Percentiles rank a stretch among this genome's conserved stretches.
Evolutionary conservation across 37 sponge, comb jelly and placozoan genomes (phyloP).

Genomic region (Crambe crambe): DNA sequence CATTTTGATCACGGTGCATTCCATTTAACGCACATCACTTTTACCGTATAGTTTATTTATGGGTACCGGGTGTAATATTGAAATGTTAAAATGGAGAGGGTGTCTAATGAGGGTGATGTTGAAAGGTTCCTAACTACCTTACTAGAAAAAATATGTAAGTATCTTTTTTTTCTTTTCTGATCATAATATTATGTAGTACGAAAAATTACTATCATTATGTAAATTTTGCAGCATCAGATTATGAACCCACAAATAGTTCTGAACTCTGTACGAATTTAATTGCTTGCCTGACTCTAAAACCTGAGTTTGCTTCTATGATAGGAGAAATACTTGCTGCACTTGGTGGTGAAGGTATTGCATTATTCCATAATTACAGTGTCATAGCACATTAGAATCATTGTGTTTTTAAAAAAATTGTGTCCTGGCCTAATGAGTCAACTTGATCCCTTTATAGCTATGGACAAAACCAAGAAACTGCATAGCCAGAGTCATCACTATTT

Average conservation of each 20-base stretch:
- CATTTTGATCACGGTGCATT: neutral
- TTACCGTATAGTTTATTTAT: neutral
- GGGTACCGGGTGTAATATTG: neutral
- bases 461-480: too few relatives aligned
- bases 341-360: slow-evolving; percentile 26
- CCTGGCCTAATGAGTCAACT: too few relatives aligned
- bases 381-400: neutral
- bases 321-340: slow-evolving; percentile 39
- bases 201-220: neutral
- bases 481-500: too few relatives aligned
- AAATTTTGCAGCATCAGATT: neutral
- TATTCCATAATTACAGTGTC: neutral
- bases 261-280: slow-evolving; percentile 16
- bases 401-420: too few relatives aligned
- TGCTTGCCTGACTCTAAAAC: neutral
- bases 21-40: neutral
- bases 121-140: neutral
- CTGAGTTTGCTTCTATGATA: slow-evolving; percentile 1
- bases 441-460: too few relatives aligned
- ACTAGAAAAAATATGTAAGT: neutral
- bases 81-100: neutral
- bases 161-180: too few relatives aligned
- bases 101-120: neutral
- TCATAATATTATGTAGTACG: neutral
- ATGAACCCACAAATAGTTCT: neutral